Evolutionary conservation across 2,797 vertebrate genomes (phyloP), one percentile per base, ranked within the genome.

Genomic region (Eupleurogrammus muticus): DNA sequence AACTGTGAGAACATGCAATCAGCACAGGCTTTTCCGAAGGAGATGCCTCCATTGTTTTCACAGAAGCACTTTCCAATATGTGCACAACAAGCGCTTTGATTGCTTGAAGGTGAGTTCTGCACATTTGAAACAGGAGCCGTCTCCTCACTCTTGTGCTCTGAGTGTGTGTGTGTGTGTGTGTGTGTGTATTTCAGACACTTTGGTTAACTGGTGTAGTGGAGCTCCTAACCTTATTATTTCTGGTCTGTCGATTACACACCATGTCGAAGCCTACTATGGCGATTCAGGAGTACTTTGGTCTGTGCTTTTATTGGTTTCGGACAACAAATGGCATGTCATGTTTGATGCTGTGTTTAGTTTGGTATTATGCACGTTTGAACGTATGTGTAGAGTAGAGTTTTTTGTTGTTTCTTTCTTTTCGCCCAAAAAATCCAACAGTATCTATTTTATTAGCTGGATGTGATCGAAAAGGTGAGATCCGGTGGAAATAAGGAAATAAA

Each of bases 251-350:
- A 85, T 79, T n/a, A 84, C 79, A 88, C 86, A 66, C 73, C 66
- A 76, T 81, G 68, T 89, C 83, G 81, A 85, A 87, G 85, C 85
- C 81, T 81, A 74, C 75, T 86, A 83, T 89, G 82, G 87, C 90
- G 82, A 88, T 85, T 82, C 86, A 88, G 88, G 82, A 90, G 85
- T 90, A 92, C 94, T 95, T 95, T 95, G 94, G 94, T 95, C 83
- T 94, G 92, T 90, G 90, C 93, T 93, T 93, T 94, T 89, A 89
- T 91, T 92, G 82, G 80, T 93, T 93, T 94, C 84, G 86, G 92
- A 93, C 89, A 86, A 87, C 59, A 90, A 86, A 90, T 90, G 90
- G 81, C 82, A 85, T 85, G 82, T 86, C 65, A 70, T 79, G 79
- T 73, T 77, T 82, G 73, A 74, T 67, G 85, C 75, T 58, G 70